A percentile compares a stretch with the other conserved stretches of the same genome.
Conservation (phyloP, 2,113 vertebrate genomes). For the Apteryx mantelli region DNA sequence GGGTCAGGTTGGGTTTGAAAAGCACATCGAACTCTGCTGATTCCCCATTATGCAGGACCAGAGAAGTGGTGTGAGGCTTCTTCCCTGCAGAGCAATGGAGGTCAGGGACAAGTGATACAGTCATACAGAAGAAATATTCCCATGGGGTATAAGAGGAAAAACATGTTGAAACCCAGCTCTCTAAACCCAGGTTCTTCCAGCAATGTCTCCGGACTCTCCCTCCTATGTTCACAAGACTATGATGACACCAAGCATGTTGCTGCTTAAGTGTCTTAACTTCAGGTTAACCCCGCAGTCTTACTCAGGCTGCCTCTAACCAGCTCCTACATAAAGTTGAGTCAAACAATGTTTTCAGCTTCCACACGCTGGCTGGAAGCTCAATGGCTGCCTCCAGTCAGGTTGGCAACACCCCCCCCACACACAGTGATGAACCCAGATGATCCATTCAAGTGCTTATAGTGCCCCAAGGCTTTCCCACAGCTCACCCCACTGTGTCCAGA, state of each 20-base stretch:
- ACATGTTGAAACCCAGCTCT: not conserved
- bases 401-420: not conserved
- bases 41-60: constrained; percentile 75
- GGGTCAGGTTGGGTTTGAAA: constrained; percentile 77
- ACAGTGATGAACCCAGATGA: not conserved
- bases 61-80: constrained; percentile 69
- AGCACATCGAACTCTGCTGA: constrained; percentile 78
- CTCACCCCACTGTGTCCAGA: not conserved
- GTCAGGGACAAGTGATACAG: not conserved
- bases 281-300: not conserved
- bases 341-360: not conserved
- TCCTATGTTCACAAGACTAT: not conserved
- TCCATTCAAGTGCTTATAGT: not conserved
- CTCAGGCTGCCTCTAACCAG: not conserved
- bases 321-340: not conserved
- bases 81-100: constrained; percentile 63
- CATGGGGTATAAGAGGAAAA: not conserved
- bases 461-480: not conserved
- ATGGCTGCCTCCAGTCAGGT: rapidly evolving
- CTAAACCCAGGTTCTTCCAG: not conserved
- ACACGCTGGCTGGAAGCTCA: not conserved
- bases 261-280: not conserved
- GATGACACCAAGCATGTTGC: not conserved
- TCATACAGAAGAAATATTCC: not conserved
- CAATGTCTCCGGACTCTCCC: not conserved